Percentiles rank a stretch among this genome's conserved stretches.
Evolutionary conservation across 2,888 invertebrate genomes (phyloP).

Genomic region (Epinotia demarniana): DNA sequence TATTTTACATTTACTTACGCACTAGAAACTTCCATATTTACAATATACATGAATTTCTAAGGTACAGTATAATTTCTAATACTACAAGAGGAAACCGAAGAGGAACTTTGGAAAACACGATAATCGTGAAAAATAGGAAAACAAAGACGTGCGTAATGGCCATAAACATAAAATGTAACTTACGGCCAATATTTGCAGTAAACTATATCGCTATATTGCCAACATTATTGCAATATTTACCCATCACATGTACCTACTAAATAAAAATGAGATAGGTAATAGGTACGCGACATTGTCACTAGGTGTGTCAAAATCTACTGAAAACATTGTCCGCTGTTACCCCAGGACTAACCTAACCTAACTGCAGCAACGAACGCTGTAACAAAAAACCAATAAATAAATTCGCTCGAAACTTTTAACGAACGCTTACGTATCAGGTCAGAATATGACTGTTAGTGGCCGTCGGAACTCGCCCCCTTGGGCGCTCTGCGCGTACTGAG

Average conservation of each 20-base stretch:
- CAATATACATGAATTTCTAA: slow-evolving; percentile 51
- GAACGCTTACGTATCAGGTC: slow-evolving; percentile 85
- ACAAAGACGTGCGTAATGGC: slow-evolving; percentile 50
- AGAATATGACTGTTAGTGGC: slow-evolving; percentile 92
- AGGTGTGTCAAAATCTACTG: not conserved
- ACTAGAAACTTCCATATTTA: slow-evolving; percentile 50
- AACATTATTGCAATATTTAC: not conserved
- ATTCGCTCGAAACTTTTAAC: slow-evolving; percentile 39
- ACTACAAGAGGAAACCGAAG: slow-evolving; percentile 59
- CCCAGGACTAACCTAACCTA: not conserved
- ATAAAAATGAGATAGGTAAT: not conserved
- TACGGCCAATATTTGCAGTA: not conserved
- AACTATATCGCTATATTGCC: not conserved
- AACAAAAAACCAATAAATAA: slow-evolving; percentile 48
- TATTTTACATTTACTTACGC: slow-evolving; percentile 46
- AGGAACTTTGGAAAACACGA: slow-evolving; percentile 71
- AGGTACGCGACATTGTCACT: too few relatives aligned
- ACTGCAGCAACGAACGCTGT: not conserved
- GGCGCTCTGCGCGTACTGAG: slow-evolving; percentile 82
- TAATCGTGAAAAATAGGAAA: slow-evolving; percentile 52
- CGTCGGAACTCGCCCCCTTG: slow-evolving; percentile 89
- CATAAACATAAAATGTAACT: slow-evolving; percentile 2
- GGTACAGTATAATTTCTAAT: slow-evolving; percentile 47
- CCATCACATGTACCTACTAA: too few relatives aligned
- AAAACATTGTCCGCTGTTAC: slow-evolving; percentile 20